phyloP scores from a whole-genome alignment of 92 coral and sea anemone genomes.

The Phymanthus crucifer region DNA sequence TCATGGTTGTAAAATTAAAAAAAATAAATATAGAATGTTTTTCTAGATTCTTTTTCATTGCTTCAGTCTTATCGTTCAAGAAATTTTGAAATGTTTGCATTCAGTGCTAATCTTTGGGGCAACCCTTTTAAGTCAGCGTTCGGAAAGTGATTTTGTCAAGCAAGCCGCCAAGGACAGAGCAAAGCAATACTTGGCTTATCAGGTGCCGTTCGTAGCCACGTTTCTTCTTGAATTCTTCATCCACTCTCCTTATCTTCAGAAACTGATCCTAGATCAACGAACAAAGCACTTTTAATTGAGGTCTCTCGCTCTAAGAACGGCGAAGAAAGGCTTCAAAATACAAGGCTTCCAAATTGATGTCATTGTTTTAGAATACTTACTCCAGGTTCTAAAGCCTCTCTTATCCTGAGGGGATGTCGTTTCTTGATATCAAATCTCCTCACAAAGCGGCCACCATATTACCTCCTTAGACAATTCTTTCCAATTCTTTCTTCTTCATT shows the following conservation, averaged over 20 bases:
- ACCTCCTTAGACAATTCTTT: neutral
- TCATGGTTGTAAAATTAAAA: too few species aligned
- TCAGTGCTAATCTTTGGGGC: too few species aligned
- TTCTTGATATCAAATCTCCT: neutral
- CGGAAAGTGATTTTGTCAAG: neutral
- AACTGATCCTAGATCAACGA: slow-evolving; percentile 1
- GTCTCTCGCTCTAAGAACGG: neutral
- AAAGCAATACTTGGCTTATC: neutral
- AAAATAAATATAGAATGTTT: too few species aligned
- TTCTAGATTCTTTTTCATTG: too few species aligned
- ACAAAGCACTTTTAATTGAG: neutral
- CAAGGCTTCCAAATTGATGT: neutral
- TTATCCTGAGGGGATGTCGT: neutral
- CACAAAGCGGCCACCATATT: neutral
- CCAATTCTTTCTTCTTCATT: neutral
- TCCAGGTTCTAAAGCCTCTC: neutral
- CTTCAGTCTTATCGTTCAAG: too few species aligned
- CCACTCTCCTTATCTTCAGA: slow-evolving; percentile 1
- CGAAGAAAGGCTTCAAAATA: slow-evolving; percentile 1
- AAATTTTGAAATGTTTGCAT: too few species aligned
- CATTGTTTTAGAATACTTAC: slow-evolving; percentile 4
- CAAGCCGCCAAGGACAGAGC: neutral
- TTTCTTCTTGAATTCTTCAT: neutral
- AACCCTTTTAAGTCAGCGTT: too few species aligned
- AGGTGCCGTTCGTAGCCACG: slow-evolving; percentile 12